phyloP scores from a whole-genome alignment of 2,797 vertebrate species.

The Parauchenoglanis ngamensis region DNA sequence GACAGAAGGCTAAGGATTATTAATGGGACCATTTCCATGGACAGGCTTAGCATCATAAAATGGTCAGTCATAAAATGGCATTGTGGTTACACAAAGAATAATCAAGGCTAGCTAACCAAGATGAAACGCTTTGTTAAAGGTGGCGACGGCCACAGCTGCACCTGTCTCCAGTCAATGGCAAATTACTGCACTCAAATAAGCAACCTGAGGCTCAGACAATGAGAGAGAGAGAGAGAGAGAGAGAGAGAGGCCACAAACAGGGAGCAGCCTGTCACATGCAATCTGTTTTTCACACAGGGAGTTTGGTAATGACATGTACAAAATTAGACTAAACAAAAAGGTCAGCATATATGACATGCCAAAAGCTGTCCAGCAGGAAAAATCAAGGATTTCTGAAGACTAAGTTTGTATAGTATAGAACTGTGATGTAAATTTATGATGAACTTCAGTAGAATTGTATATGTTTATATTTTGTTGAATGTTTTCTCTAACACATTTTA shows the following conservation, averaged over 20 bases:
- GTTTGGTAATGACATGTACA: conserved; percentile 60
- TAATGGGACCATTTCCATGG: conserved; percentile 50
- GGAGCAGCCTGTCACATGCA: conserved; percentile 57
- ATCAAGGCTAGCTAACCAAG: conserved; percentile 73
- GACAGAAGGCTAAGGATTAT: conserved; percentile 51
- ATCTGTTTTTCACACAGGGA: conserved; percentile 58
- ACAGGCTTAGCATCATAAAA: conserved; percentile 47
- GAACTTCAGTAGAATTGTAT: background rate
- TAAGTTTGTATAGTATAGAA: background rate
- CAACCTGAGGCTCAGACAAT: conserved; percentile 66
- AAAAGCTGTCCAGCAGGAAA: conserved; percentile 32
- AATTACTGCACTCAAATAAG: conserved; percentile 77
- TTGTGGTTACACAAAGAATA: conserved; percentile 66
- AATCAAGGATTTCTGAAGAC: conserved; percentile 16
- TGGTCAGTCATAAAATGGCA: conserved; percentile 45
- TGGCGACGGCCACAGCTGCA: conserved; percentile 72
- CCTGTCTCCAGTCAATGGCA: conserved; percentile 75
- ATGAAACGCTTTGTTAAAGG: conserved; percentile 77
- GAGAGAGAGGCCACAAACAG: conserved; percentile 35
- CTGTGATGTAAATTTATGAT: background rate
- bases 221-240: conserved; percentile 9
- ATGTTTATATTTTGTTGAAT: background rate
- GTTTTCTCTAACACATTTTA: background rate
- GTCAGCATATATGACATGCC: conserved; percentile 42
- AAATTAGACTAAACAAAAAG: conserved; percentile 55